Evolutionary conservation across 2,888 invertebrate genomes (phyloP).

Genomic region (Empis stercorea): DNA sequence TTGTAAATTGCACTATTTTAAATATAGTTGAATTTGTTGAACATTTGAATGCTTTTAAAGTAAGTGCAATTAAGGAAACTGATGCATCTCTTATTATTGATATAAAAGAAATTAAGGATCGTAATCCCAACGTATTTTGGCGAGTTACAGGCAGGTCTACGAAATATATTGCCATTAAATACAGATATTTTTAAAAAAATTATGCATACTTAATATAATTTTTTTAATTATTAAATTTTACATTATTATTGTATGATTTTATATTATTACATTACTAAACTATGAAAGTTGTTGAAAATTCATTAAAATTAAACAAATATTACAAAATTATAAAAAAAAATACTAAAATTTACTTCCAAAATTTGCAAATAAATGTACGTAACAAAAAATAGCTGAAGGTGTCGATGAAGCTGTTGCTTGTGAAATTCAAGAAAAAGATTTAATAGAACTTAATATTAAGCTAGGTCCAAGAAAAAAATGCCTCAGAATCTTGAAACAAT

Average conservation of each 20-base stretch:
- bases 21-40: conserved; percentile 1
- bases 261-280: no score
- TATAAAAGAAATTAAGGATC: neutral
- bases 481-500: neutral
- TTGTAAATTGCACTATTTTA: conserved; percentile 2
- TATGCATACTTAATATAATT: no score
- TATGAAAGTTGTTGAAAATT: no score
- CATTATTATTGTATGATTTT: no score
- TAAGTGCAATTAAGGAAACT: neutral
- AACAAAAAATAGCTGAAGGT: conserved; percentile 3
- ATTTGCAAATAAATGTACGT: no score
- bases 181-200: conserved; percentile 1
- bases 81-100: neutral
- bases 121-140: conserved; percentile 2
- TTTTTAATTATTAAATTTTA: no score
- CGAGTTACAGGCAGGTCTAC: neutral
- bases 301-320: no score
- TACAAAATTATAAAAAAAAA: neutral
- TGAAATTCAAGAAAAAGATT: conserved; percentile 3
- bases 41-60: conserved; percentile 3
- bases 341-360: no score
- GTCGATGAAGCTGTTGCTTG: conserved; percentile 1
- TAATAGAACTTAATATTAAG: conserved; percentile 1
- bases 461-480: conserved; percentile 3
- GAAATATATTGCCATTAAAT: conserved; percentile 3